Evolutionary conservation across 2,888 invertebrate species (phyloP).

Genomic region (Drosophila buzzatii): DNA sequence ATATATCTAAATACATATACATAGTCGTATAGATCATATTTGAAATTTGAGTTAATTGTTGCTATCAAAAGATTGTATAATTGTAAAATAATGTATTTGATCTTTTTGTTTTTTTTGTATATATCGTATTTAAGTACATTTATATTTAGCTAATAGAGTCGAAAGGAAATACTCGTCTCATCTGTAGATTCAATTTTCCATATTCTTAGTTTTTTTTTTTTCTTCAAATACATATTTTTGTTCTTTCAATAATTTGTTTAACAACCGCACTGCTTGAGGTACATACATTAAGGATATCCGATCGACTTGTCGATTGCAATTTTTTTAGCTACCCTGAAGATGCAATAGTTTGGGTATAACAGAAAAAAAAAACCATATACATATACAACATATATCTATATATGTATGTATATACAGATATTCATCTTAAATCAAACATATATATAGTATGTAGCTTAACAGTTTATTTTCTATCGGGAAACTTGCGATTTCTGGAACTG

Average conservation of each 20-base stretch:
- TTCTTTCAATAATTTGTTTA: slow-evolving; percentile 40
- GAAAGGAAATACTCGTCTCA: slow-evolving; percentile 44
- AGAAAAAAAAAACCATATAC: slow-evolving; percentile 18
- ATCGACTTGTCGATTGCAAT: slow-evolving; percentile 17
- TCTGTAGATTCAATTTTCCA: slow-evolving; percentile 3
- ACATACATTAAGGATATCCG: slow-evolving; percentile 73
- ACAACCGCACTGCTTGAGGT: slow-evolving; percentile 79
- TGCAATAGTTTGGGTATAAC: slow-evolving; percentile 32
- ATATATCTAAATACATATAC: not conserved
- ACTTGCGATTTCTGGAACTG: slow-evolving; percentile 80
- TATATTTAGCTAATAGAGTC: slow-evolving; percentile 65
- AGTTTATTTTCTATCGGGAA: slow-evolving; percentile 78
- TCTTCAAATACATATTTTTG: not conserved
- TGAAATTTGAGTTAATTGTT: slow-evolving; percentile 41
- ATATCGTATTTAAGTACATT: slow-evolving; percentile 36
- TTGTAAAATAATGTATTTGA: slow-evolving; percentile 31
- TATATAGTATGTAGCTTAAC: not conserved
- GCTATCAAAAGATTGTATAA: slow-evolving; percentile 55
- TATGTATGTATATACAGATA: not conserved
- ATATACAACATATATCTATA: not conserved
- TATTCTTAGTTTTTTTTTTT: not conserved
- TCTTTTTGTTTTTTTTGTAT: not conserved
- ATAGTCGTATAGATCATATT: slow-evolving; percentile 19
- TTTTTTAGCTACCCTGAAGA: slow-evolving; percentile 54
- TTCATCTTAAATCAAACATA: not conserved